phyloP scores from a whole-genome alignment of 2,888 invertebrate species.

The Diarsia dahlii region DNA sequence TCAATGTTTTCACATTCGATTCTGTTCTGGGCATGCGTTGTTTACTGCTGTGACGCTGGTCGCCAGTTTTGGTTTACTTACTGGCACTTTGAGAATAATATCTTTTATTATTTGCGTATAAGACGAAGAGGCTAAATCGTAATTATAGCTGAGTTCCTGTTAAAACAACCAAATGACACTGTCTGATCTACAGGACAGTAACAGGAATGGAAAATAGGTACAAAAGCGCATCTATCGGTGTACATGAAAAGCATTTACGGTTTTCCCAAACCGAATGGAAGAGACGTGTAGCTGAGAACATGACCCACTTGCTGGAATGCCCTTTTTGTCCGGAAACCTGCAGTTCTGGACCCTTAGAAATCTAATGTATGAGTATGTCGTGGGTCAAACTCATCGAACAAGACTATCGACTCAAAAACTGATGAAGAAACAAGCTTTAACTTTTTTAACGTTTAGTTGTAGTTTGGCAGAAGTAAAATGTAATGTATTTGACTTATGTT shows the following conservation, averaged over 20 bases:
- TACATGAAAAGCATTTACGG: too few relatives aligned
- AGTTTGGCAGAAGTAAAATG: too few relatives aligned
- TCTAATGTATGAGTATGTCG: neutral
- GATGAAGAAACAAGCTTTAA: too few relatives aligned
- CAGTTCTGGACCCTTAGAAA: neutral
- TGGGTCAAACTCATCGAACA: neutral
- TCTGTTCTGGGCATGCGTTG: constrained; percentile 16
- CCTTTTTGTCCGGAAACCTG: neutral
- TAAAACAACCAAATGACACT: too few relatives aligned
- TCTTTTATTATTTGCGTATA: neutral
- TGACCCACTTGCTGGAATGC: neutral
- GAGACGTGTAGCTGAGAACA: neutral
- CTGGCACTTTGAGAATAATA: neutral
- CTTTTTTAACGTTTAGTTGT: too few relatives aligned
- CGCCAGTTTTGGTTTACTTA: neutral
- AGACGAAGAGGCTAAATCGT: too few relatives aligned
- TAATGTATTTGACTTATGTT: too few relatives aligned
- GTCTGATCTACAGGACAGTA: too few relatives aligned
- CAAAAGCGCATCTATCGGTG: too few relatives aligned
- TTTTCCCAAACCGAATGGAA: neutral
- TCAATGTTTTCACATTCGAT: constrained; percentile 47
- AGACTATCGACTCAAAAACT: neutral
- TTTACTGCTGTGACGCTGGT: constrained; percentile 4
- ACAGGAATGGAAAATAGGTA: too few relatives aligned
- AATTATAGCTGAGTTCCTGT: too few relatives aligned